Evolutionary conservation across 2,797 vertebrate genomes (phyloP).

Genomic region (Echiichthys vipera): DNA sequence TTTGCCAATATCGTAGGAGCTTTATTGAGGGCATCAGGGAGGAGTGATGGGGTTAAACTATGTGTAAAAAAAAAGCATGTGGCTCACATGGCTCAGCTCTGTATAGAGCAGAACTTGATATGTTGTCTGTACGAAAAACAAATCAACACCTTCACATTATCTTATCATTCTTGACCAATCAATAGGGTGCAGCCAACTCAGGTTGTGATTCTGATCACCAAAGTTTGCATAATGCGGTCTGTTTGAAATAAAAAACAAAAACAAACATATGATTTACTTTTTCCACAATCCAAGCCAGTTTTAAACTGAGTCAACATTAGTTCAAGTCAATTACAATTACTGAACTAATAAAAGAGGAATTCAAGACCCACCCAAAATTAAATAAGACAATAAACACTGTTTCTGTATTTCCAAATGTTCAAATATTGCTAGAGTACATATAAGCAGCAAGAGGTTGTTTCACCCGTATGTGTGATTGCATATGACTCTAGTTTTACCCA

Average conservation of each 20-base stretch:
- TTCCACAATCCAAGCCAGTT: background rate
- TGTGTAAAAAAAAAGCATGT: background rate
- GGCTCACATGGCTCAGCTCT: background rate
- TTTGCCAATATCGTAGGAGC: constrained; percentile 9
- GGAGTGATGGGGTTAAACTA: constrained; percentile 24
- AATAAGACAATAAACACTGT: background rate
- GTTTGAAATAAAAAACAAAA: background rate
- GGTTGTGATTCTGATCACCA: background rate
- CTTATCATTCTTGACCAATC: background rate
- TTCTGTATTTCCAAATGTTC: background rate
- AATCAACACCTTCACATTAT: background rate
- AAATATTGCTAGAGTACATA: background rate
- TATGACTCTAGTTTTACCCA: background rate
- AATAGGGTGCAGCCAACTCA: background rate
- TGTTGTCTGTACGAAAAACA: background rate
- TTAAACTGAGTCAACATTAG: background rate
- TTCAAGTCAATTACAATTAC: background rate
- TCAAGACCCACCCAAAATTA: background rate
- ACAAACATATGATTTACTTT: too few relatives aligned
- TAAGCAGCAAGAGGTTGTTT: background rate
- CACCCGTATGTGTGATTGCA: too few relatives aligned
- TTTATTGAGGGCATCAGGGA: constrained; percentile 25
- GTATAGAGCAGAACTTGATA: background rate
- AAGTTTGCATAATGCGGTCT: background rate
- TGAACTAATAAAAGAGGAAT: background rate